phyloP scores from a whole-genome alignment of 1,140 invertebrate genomes.

The Macrotrachela quadricornifera region DNA sequence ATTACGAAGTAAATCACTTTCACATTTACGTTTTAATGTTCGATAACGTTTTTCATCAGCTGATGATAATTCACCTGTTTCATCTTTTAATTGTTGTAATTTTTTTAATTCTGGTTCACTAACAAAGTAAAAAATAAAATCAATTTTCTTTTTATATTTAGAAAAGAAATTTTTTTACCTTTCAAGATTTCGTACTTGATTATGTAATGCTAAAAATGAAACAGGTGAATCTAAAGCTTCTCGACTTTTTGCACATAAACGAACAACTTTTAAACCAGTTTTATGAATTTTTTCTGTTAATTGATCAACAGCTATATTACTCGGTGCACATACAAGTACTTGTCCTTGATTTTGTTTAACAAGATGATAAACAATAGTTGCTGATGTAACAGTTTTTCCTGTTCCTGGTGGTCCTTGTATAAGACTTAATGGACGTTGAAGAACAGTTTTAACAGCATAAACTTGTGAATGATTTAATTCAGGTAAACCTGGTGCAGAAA shows the following conservation, averaged over 20 bases:
- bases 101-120: constrained; percentile 61
- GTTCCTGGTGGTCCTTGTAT: constrained; percentile 81
- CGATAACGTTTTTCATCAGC: constrained; percentile 79
- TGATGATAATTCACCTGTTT: constrained; percentile 72
- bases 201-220: constrained; percentile 82
- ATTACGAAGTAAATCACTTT: constrained; percentile 56
- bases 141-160: too few relatives aligned
- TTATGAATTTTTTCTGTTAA: constrained; percentile 93
- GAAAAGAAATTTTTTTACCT: constrained; percentile 25
- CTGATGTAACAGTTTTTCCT: constrained; percentile 96
- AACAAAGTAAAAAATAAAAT: constrained; percentile 5
- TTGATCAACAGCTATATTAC: constrained; percentile 96
- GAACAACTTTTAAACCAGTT: constrained; percentile 84
- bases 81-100: constrained; percentile 83
- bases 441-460: constrained; percentile 92
- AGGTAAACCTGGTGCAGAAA: constrained; percentile 83
- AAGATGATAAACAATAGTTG: constrained; percentile 92
- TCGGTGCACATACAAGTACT: constrained; percentile 89
- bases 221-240: constrained; percentile 84
- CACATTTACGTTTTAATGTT: constrained; percentile 66
- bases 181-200: constrained; percentile 83
- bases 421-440: constrained; percentile 79
- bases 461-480: constrained; percentile 91
- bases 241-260: constrained; percentile 86
- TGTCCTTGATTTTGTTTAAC: constrained; percentile 73